Evolutionary conservation across 2,888 invertebrate genomes (phyloP).

Genomic region (Ectobius pallidus): DNA sequence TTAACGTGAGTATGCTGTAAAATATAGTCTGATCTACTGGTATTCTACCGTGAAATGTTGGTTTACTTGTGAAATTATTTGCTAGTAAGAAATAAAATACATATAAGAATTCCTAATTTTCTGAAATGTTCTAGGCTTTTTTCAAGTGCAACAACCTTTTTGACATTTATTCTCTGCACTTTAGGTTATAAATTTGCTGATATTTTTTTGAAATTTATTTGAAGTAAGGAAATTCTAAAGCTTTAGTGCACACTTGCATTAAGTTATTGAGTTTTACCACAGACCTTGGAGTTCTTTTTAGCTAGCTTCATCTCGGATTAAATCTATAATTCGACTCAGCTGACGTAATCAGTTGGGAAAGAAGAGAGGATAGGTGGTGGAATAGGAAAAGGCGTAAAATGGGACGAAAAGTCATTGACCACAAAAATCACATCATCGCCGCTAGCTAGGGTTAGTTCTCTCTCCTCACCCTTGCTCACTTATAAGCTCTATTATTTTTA

Average conservation of each 20-base stretch:
- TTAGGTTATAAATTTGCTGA: too few relatives aligned
- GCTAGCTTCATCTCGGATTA: slow-evolving; percentile 38
- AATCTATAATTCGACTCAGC: slow-evolving; percentile 40
- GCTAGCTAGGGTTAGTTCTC: not conserved
- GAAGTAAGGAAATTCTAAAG: too few relatives aligned
- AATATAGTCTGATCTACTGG: too few relatives aligned
- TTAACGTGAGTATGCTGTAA: too few relatives aligned
- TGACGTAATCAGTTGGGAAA: slow-evolving; percentile 38
- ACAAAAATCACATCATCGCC: slow-evolving; percentile 21
- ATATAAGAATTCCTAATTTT: too few relatives aligned
- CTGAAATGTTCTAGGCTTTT: too few relatives aligned
- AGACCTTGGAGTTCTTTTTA: not conserved
- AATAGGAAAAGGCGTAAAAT: not conserved
- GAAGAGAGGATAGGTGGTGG: slow-evolving; percentile 1
- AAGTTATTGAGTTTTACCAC: not conserved
- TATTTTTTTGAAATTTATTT: too few relatives aligned
- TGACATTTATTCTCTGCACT: too few relatives aligned
- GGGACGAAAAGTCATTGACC: slow-evolving; percentile 5
- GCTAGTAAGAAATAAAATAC: too few relatives aligned
- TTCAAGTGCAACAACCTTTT: too few relatives aligned
- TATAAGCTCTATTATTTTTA: slow-evolving; percentile 19
- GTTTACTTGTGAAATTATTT: too few relatives aligned
- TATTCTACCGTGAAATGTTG: too few relatives aligned
- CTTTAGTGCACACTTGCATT: slow-evolving; percentile 1
- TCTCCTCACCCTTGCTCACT: not conserved